Base-by-base conservation (phyloP, 2,113 vertebrate genomes). In the Periophthalmus modestus region DNA sequence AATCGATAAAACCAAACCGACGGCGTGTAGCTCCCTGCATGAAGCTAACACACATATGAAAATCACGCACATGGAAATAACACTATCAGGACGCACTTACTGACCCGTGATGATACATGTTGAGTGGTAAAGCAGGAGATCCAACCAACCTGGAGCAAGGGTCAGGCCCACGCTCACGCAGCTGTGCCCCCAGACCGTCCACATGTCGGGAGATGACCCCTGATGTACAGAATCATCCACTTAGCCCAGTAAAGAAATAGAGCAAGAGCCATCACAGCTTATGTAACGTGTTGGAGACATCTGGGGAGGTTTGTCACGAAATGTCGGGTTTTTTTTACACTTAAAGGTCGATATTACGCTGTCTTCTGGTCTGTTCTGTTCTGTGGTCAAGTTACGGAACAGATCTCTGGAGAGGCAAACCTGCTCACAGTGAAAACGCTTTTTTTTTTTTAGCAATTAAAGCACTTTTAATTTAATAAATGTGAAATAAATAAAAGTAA, bases 21-120 rank as follows among this genome's bases (percentile, higher is more conserved):
- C 34, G 9, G 59, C 59, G 2, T 62, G 59, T 28, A 15, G 28
- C 5, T 62, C 13, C 58, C 58, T 33, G 14, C 14, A 7, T 62
- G 33, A 62, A 62, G 59, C 59, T 18, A 62, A 34, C 59, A n/a
- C n/a, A n/a, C n/a, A n/a, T 28, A 34, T 34, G 34, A 62, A 62
- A 62, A 34, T 15, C 59, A 62, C 7, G 15, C 59, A 62, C 28
- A 34, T 34, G 59, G 59, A 62, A 62, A 34, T 62, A 62, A 62
- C 34, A 6, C 15, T 62, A 62, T 62, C 59, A 34, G 59, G 59
- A 62, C 28, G 34, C 34, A 62, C 34, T 62, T 62, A 62, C 59
- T 62, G 59, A 62, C 59, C 28, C 28, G 34, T n/a, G n/a, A 62
- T 62, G 59, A 62, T 62, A 62, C 34, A 62, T 62, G 59, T 62